Evolutionary conservation across 2,888 invertebrate genomes (phyloP).

Genomic region (Tenthredo scrophulariae): DNA sequence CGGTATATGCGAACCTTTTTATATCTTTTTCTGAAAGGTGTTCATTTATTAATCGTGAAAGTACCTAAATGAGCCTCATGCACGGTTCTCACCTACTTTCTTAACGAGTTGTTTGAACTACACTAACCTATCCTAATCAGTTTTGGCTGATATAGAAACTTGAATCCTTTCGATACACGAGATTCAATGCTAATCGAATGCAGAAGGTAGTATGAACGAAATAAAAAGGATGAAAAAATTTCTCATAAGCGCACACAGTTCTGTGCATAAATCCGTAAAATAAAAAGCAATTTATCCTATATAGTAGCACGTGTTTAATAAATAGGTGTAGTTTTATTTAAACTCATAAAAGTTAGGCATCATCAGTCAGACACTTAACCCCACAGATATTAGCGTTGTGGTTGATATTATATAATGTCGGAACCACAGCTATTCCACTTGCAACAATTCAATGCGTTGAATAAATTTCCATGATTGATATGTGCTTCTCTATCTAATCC

Average conservation of each 20-base stretch:
- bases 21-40: not conserved
- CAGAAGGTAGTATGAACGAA: not conserved
- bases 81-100: conserved; percentile 17
- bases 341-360: not conserved
- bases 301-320: not conserved
- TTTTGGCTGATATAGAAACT: not conserved
- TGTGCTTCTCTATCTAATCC: not conserved
- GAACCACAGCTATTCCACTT: not conserved
- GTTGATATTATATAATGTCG: not conserved
- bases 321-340: not conserved
- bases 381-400: not conserved
- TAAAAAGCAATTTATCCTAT: not conserved
- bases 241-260: not conserved
- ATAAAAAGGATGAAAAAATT: not conserved
- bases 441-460: not conserved
- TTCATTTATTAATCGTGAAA: not conserved
- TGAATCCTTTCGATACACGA: not conserved
- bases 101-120: conserved; percentile 24
- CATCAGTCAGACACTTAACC: not conserved
- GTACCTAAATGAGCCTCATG: not conserved
- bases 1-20: not conserved
- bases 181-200: not conserved
- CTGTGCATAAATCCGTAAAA: not conserved
- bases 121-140: conserved; percentile 39
- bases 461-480: not conserved